Evolutionary conservation across 2,888 invertebrate species (phyloP).

Genomic region (Saturnia pavonia): DNA sequence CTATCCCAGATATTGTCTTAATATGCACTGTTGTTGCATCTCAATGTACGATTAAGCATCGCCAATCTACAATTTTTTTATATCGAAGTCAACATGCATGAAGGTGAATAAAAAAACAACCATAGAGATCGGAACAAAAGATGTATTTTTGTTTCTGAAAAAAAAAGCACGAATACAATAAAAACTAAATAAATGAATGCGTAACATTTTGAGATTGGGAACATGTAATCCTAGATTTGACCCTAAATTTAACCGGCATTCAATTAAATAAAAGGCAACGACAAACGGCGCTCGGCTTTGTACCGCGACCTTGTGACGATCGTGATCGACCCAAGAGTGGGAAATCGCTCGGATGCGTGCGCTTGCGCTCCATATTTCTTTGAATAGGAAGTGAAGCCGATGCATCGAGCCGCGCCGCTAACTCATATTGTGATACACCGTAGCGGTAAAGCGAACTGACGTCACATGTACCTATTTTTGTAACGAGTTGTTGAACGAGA

Average conservation of each 20-base stretch:
- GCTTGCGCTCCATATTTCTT: neutral
- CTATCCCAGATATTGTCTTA: too few relatives aligned
- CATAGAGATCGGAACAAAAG: conserved; percentile 11
- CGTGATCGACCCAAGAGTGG: neutral
- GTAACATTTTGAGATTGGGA: conserved; percentile 7
- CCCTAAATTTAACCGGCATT: neutral
- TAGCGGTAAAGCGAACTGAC: too few relatives aligned
- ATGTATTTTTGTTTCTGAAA: conserved; percentile 6
- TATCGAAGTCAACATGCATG: neutral
- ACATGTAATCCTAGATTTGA: conserved; percentile 6
- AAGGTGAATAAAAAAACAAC: neutral
- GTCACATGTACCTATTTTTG: too few relatives aligned
- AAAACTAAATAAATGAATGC: conserved; percentile 10
- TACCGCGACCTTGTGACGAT: neutral
- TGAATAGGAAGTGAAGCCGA: conserved; percentile 9
- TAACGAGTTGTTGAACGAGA: too few relatives aligned
- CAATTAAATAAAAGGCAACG: neutral
- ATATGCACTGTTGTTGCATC: too few relatives aligned
- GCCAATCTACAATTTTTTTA: too few relatives aligned
- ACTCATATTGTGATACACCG: neutral
- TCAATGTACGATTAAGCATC: too few relatives aligned
- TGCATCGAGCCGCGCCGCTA: conserved; percentile 3
- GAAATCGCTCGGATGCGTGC: neutral
- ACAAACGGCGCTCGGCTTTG: neutral
- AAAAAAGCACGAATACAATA: neutral